phyloP scores from a whole-genome alignment of 2,888 invertebrate species.

The Athetis lepigone region DNA sequence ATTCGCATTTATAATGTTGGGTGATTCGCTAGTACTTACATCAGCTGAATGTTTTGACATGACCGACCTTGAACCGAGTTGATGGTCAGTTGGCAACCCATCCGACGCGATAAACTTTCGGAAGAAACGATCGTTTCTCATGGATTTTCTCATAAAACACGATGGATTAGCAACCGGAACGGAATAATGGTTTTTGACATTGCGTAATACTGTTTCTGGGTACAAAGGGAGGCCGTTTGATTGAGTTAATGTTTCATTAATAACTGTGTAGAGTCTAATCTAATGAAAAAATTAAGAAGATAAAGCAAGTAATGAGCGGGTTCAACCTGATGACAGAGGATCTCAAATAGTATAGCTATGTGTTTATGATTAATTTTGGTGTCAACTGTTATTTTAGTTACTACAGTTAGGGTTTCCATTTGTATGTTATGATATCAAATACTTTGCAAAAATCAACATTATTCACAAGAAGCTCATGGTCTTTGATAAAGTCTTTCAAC shows the following conservation, averaged over 20 bases:
- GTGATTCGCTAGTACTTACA: conserved; percentile 56
- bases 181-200: conserved; percentile 50
- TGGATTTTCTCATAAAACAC: conserved; percentile 55
- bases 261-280: conserved; percentile 27
- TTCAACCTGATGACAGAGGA: neutral
- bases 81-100: conserved; percentile 71
- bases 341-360: neutral
- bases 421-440: neutral
- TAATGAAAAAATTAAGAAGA: conserved; percentile 1
- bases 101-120: conserved; percentile 63
- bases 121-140: conserved; percentile 64
- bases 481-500: neutral
- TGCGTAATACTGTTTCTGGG: conserved; percentile 48
- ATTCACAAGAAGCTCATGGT: neutral
- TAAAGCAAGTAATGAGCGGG: neutral
- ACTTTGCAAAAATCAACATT: neutral
- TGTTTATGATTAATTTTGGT: neutral
- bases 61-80: conserved; percentile 75
- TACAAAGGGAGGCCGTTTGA: conserved; percentile 31
- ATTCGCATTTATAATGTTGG: conserved; percentile 16
- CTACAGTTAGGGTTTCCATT: too few species aligned
- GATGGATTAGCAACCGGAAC: conserved; percentile 57
- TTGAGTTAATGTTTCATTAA: conserved; percentile 37
- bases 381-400: too few species aligned
- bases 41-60: conserved; percentile 66